phyloP scores from a whole-genome alignment of 2,113 vertebrate species.

The Onychostoma macrolepis region DNA sequence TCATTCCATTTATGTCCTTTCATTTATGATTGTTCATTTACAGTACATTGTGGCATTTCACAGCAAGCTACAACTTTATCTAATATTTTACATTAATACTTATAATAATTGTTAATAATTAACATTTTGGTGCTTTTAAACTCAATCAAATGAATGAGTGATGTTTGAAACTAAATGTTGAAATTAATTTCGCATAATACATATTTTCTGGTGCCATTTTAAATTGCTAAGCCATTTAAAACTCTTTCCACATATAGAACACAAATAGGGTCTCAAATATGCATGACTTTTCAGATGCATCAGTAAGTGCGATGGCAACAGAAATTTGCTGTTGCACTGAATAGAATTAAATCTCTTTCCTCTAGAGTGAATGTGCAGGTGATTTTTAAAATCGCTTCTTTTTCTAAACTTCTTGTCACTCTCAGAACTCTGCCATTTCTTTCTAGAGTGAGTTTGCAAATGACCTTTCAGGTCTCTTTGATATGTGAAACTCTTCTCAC shows the following conservation, averaged over 20 bases:
- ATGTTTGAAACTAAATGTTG: neutral
- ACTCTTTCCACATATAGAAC: neutral
- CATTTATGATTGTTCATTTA: too few species aligned
- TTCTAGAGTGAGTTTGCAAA: neutral
- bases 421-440: neutral
- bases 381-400: neutral
- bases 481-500: neutral
- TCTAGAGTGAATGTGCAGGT: too few species aligned
- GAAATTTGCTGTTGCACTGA: neutral
- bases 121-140: too few species aligned
- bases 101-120: too few species aligned
- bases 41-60: too few species aligned
- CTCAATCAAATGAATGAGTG: neutral
- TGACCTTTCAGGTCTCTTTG: neutral
- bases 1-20: neutral
- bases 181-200: neutral
- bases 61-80: too few species aligned
- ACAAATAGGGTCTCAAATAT: neutral
- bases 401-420: neutral
- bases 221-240: neutral
- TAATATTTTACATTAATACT: too few species aligned
- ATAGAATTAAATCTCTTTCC: neutral
- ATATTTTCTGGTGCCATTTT: neutral
- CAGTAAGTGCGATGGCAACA: neutral
- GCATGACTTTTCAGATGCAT: neutral